Conservation (phyloP, 1,140 invertebrate genomes). For the Elymnias hypermnestra region DNA sequence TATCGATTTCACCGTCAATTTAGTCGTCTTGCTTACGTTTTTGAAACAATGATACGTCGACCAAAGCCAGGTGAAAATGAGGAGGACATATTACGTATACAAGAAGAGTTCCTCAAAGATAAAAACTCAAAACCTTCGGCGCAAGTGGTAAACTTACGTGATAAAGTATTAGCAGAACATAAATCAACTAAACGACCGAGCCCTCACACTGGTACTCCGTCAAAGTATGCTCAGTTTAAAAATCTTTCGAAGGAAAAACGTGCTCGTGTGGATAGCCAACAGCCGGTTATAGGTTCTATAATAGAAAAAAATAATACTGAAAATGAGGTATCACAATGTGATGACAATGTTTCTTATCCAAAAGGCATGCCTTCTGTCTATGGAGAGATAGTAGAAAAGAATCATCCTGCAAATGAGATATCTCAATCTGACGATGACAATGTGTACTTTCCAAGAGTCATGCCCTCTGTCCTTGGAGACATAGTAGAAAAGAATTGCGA, state of each 20-base stretch:
- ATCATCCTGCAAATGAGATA: conserved; percentile 36
- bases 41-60: conserved; percentile 76
- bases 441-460: conserved; percentile 68
- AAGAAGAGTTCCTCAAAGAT: conserved; percentile 80
- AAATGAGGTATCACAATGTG: conserved; percentile 22
- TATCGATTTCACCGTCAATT: too few species aligned
- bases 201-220: conserved; percentile 39
- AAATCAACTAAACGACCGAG: conserved; percentile 32
- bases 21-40: background rate
- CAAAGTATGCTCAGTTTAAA: conserved; percentile 63
- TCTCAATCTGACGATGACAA: conserved; percentile 55
- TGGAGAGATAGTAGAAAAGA: conserved; percentile 79
- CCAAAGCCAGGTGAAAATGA: conserved; percentile 81
- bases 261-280: conserved; percentile 23
- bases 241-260: conserved; percentile 47
- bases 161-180: conserved; percentile 37
- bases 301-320: conserved; percentile 51
- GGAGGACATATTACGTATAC: conserved; percentile 82
- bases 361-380: conserved; percentile 71
- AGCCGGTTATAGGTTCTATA: conserved; percentile 37
- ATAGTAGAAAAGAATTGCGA: conserved; percentile 78
- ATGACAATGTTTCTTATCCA: conserved; percentile 71
- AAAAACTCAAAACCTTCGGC: conserved; percentile 77
- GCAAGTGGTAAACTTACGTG: conserved; percentile 76
- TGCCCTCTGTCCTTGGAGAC: conserved; percentile 76